Conservation (phyloP, 2,797 vertebrate species). For the Thripadectes ignobilis region DNA sequence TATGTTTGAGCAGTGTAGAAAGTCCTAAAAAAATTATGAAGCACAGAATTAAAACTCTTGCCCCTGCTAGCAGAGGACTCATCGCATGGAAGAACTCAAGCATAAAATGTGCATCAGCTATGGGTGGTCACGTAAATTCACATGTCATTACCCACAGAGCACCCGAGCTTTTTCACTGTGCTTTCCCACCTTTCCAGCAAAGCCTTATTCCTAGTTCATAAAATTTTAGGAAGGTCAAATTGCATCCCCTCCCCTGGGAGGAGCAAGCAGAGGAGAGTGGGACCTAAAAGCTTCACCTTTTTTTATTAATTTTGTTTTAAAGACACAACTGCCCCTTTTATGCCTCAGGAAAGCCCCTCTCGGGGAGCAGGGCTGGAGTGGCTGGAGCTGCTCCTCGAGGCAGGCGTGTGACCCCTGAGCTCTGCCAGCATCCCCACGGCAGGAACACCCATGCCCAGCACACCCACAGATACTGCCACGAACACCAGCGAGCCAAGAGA, state of each 20-base stretch:
- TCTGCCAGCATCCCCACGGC: background rate
- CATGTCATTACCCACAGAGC: slow-evolving; percentile 28
- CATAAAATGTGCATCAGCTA: slow-evolving; percentile 53
- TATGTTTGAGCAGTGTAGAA: background rate
- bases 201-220: background rate
- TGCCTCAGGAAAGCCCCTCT: background rate
- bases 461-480: background rate
- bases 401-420: background rate
- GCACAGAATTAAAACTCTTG: background rate
- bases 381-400: background rate
- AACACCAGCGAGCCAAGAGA: background rate
- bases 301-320: background rate
- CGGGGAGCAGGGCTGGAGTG: rapidly evolving
- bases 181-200: slow-evolving; percentile 16
- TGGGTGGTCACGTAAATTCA: slow-evolving; percentile 55
- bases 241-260: background rate
- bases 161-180: background rate
- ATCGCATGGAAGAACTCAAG: slow-evolving; percentile 23
- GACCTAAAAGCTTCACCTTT: background rate
- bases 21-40: background rate
- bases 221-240: background rate
- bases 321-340: background rate
- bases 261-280: background rate
- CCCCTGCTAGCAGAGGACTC: slow-evolving; percentile 4
- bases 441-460: background rate